Base-by-base conservation (phyloP, 2,888 invertebrate species). In the Cenopis cana region DNA sequence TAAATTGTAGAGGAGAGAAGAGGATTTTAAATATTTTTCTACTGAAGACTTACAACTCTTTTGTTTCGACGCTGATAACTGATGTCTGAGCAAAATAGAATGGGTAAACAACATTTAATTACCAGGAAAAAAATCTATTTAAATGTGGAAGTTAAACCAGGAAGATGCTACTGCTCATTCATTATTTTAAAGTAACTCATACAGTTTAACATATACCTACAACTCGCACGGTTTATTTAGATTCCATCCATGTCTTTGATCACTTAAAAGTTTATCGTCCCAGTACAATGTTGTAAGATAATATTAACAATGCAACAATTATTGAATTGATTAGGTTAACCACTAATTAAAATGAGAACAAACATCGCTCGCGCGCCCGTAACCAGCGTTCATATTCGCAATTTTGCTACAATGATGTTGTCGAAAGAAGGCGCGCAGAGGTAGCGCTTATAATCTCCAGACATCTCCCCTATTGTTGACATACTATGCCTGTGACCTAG, bases 371-470 rank as follows among this genome's bases (percentile, higher is more conserved):
- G 0, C 8, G n/a, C 14, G n/a, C 29, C 46, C 9, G 17, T 11
- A 33, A 36, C 9, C 12, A 12, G n/a, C n/a, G 8, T n/a, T 46
- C 17, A 6, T 29, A 55, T 29, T 29, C 55, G 55, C 24, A 17
- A 29, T 61, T 50, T 50, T 52, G 36, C 18, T 36, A 36, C 52
- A 54, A 36, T 18, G 38, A 38, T 50, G 20, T 33, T 18, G 36
- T 61, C n/a, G 56, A 71, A 71, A 50, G 61, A 18, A 60, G 50
- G 33, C 54, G 65, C 60, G 54, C 67, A 38, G 60, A 66, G 66
- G 55, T 79, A 77, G 78, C 81, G 78, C 83, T 85, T 83, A 82
- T 85, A 86, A 87, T 86, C 83, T 84, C 74, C 80, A 81, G 79
- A 79, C 83, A 80, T 79, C 65, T 69, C 68, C 68, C 74, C 77